A percentile compares a stretch with the other conserved stretches of the same genome.
Conservation (phyloP, 1,140 invertebrate species). For the Tetramorium parvispinum region DNA sequence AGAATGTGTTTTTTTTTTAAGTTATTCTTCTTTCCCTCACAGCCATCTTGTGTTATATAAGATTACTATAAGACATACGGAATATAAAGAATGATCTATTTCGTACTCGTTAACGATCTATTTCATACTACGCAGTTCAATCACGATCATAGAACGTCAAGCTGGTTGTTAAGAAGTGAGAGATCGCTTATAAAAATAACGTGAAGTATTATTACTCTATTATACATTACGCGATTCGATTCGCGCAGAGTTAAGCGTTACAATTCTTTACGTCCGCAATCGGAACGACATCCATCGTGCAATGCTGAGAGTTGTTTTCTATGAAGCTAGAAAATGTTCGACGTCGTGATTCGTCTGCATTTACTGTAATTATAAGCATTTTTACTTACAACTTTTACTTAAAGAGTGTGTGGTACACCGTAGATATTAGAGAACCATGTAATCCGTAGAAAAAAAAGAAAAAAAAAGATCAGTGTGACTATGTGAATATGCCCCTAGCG, state of each 20-base stretch:
- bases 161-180: constrained; percentile 12
- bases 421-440: constrained; percentile 79
- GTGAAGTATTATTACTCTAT: constrained; percentile 1
- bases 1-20: constrained; percentile 10
- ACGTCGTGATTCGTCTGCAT: constrained; percentile 79
- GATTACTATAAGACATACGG: constrained; percentile 73
- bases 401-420: constrained; percentile 79
- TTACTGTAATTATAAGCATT: constrained; percentile 81
- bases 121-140: constrained; percentile 62
- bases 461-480: constrained; percentile 81
- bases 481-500: constrained; percentile 81
- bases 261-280: constrained; percentile 33
- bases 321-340: constrained; percentile 50
- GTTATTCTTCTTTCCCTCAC: constrained; percentile 63
- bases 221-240: constrained; percentile 34
- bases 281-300: background rate
- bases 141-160: constrained; percentile 66
- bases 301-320: constrained; percentile 18
- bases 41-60: constrained; percentile 66
- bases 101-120: constrained; percentile 71
- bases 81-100: constrained; percentile 74
- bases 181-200: constrained; percentile 40
- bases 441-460: constrained; percentile 76
- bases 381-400: constrained; percentile 84
- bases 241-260: constrained; percentile 12